Percentiles rank a stretch among this genome's conserved stretches.
Conservation (phyloP, 2,888 invertebrate genomes). For the Amphipyra berbera region DNA sequence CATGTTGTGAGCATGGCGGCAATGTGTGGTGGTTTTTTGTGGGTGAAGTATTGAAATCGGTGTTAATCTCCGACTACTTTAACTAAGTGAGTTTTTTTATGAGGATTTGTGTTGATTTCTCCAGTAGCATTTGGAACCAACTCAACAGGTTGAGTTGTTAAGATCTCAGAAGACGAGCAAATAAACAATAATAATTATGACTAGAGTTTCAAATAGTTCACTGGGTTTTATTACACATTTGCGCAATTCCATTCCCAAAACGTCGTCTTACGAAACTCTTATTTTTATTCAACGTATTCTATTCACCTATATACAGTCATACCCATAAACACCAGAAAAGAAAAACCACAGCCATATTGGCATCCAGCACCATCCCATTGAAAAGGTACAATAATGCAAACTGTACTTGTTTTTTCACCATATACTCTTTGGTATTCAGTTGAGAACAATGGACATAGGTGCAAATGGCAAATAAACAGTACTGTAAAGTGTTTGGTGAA, state of each 20-base stretch:
- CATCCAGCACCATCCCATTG: constrained; percentile 1
- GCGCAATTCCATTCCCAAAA: neutral
- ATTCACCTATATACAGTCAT: neutral
- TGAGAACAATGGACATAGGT: constrained; percentile 76
- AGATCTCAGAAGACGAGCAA: too few relatives aligned
- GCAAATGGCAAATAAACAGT: constrained; percentile 73
- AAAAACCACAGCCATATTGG: neutral
- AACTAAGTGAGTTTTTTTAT: too few relatives aligned
- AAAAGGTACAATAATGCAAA: constrained; percentile 19
- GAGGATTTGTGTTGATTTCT: too few relatives aligned
- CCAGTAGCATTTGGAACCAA: too few relatives aligned
- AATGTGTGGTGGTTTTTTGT: too few relatives aligned
- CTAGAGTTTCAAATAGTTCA: too few relatives aligned
- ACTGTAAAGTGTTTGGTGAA: constrained; percentile 75
- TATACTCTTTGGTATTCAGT: constrained; percentile 37
- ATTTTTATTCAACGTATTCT: neutral
- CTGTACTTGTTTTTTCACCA: constrained; percentile 31
- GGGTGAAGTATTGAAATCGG: too few relatives aligned
- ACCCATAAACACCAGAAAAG: neutral
- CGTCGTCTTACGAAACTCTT: neutral
- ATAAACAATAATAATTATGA: too few relatives aligned
- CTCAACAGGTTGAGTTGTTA: too few relatives aligned
- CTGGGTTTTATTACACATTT: too few relatives aligned
- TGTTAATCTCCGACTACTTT: too few relatives aligned
- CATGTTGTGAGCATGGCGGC: too few relatives aligned